These are phyloP conservation scores for Fregetta grallaria DNA, from an alignment of 2,113 vertebrate species.

Conservation along the genomic window DNA sequence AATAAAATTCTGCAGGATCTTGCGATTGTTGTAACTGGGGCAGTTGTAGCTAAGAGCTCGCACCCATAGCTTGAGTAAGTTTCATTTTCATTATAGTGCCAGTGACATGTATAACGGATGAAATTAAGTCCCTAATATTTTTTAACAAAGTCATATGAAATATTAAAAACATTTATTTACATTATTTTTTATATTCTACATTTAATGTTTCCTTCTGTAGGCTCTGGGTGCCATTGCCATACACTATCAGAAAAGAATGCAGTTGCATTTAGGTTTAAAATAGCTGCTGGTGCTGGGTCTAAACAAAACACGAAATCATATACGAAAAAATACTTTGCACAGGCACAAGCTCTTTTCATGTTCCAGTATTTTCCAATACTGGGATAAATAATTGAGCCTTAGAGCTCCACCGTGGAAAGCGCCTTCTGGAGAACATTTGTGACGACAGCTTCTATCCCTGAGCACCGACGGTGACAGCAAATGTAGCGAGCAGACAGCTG, in stretches of 20 bases:
- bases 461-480: background rate
- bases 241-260: background rate
- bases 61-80: background rate
- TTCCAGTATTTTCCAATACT: background rate
- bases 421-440: background rate
- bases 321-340: background rate
- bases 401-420: background rate
- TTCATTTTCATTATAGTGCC: background rate
- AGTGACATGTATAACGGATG: background rate
- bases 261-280: background rate
- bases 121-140: background rate
- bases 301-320: background rate
- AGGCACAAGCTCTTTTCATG: background rate
- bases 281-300: background rate
- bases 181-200: background rate
- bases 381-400: background rate
- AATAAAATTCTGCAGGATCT: background rate
- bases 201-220: background rate
- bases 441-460: background rate
- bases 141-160: background rate
- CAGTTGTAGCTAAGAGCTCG: background rate
- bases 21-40: background rate
- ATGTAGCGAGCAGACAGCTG: background rate
- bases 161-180: background rate
- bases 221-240: background rate